phyloP scores from a whole-genome alignment of 2,113 vertebrate species.

The Coryphaenoides rupestris region DNA sequence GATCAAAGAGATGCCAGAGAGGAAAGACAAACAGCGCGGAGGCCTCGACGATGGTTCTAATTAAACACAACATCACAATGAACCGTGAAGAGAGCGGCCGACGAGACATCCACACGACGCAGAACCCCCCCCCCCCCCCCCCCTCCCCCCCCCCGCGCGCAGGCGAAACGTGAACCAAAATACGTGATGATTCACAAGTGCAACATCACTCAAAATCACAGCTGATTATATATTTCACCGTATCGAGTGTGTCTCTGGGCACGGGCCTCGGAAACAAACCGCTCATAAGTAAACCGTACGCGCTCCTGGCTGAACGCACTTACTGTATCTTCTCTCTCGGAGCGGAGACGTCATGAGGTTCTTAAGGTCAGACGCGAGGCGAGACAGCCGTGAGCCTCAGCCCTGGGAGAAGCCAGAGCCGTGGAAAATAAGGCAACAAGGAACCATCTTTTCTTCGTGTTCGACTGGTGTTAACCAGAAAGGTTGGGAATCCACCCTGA shows the following conservation, averaged over 20 bases:
- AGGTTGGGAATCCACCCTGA: conserved; percentile 9
- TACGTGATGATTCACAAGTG: background rate
- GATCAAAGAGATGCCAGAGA: background rate
- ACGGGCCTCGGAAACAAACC: conserved; percentile 23
- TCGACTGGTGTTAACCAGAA: conserved; percentile 6
- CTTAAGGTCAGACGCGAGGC: conserved; percentile 10
- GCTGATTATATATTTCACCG: conserved; percentile 52
- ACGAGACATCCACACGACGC: background rate
- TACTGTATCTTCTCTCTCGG: conserved; percentile 46
- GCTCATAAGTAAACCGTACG: conserved; percentile 49
- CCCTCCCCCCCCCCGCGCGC: no score
- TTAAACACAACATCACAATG: background rate
- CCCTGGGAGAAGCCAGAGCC: conserved; percentile 2
- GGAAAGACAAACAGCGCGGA: background rate
- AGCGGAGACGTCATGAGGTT: conserved; percentile 23
- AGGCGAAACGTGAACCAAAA: background rate
- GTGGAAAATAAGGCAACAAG: conserved; percentile 19
- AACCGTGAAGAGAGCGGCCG: background rate
- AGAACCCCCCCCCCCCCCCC: no score
- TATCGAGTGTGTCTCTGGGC: conserved; percentile 36
- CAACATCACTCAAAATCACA: conserved; percentile 17
- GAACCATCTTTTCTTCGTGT: no score
- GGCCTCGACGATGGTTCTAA: background rate
- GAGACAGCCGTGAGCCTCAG: no score
- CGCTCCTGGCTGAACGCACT: conserved; percentile 2